A percentile compares a stretch with the other conserved stretches of the same genome.
These are phyloP conservation scores for Zaprionus obscuricornis DNA, from an alignment of 2,888 invertebrate species.

Conservation along the genomic window DNA sequence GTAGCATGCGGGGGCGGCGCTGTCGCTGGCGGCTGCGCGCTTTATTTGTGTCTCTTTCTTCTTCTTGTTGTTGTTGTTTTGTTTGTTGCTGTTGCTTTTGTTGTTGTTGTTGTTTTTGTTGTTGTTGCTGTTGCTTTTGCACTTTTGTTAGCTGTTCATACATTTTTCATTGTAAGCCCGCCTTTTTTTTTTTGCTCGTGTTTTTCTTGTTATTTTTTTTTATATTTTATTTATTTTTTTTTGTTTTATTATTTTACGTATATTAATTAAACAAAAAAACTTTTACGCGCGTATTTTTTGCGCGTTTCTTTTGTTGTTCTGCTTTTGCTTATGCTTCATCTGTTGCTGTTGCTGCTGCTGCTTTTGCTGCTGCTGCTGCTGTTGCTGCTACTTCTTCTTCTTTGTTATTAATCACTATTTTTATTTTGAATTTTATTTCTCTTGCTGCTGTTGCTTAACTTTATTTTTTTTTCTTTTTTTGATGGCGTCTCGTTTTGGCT, in stretches of 20 bases:
- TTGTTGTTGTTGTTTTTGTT: slow-evolving; percentile 7
- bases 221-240: slow-evolving; percentile 25
- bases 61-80: slow-evolving; percentile 31
- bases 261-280: too few relatives aligned
- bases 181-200: slow-evolving; percentile 39
- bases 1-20: slow-evolving; percentile 25
- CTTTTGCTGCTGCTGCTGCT: slow-evolving; percentile 16
- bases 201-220: slow-evolving; percentile 19
- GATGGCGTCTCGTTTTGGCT: slow-evolving; percentile 73
- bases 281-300: slow-evolving; percentile 52
- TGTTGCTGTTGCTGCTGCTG: slow-evolving; percentile 2
- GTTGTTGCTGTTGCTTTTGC: slow-evolving; percentile 36
- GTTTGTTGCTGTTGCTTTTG: slow-evolving; percentile 9
- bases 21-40: slow-evolving; percentile 37
- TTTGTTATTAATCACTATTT: slow-evolving; percentile 76
- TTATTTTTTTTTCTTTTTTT: slow-evolving; percentile 30
- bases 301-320: slow-evolving; percentile 13
- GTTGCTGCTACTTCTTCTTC: slow-evolving; percentile 44
- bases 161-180: slow-evolving; percentile 60
- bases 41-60: slow-evolving; percentile 51
- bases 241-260: background rate
- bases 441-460: slow-evolving; percentile 45
- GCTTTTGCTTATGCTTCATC: slow-evolving; percentile 9
- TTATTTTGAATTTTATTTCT: slow-evolving; percentile 73
- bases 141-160: slow-evolving; percentile 53